phyloP scores from a whole-genome alignment of 2,113 vertebrate species.

The Thomomys bottae region DNA sequence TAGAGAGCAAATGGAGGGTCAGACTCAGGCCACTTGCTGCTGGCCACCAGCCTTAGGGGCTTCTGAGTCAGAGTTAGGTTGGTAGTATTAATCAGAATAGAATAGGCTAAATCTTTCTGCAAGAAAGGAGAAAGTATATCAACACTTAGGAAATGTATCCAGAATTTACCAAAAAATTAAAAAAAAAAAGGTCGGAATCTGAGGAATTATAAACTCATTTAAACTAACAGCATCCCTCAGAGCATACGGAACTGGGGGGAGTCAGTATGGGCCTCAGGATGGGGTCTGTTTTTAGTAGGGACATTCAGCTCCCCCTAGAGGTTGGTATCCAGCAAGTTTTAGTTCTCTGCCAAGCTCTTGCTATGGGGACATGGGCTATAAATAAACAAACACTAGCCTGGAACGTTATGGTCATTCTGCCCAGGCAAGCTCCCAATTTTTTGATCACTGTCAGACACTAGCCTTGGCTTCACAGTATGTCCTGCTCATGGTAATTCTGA shows the following conservation, averaged over 20 bases:
- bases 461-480: slow-evolving; percentile 5
- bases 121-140: slow-evolving; percentile 14
- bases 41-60: background rate
- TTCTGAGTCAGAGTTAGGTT: background rate
- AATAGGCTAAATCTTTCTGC: slow-evolving; percentile 6
- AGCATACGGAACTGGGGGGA: background rate
- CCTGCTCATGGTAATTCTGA: background rate
- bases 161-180: background rate
- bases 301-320: slow-evolving; percentile 68
- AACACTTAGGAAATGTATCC: background rate
- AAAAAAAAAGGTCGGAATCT: background rate
- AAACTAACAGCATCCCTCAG: background rate
- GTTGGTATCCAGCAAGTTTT: slow-evolving; percentile 35
- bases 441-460: slow-evolving; percentile 56
- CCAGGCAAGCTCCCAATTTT: slow-evolving; percentile 64
- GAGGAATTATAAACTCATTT: background rate
- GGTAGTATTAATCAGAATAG: slow-evolving; percentile 8
- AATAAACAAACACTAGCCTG: slow-evolving; percentile 71
- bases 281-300: slow-evolving; percentile 34
- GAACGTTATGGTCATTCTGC: slow-evolving; percentile 58
- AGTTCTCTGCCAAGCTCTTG: slow-evolving; percentile 68
- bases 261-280: slow-evolving; percentile 5
- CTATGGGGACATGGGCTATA: slow-evolving; percentile 72
- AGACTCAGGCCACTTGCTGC: background rate
- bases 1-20: slow-evolving; percentile 26